Base-by-base conservation (phyloP, 2,888 invertebrate species). In the Tuberolachnus salignus region DNA sequence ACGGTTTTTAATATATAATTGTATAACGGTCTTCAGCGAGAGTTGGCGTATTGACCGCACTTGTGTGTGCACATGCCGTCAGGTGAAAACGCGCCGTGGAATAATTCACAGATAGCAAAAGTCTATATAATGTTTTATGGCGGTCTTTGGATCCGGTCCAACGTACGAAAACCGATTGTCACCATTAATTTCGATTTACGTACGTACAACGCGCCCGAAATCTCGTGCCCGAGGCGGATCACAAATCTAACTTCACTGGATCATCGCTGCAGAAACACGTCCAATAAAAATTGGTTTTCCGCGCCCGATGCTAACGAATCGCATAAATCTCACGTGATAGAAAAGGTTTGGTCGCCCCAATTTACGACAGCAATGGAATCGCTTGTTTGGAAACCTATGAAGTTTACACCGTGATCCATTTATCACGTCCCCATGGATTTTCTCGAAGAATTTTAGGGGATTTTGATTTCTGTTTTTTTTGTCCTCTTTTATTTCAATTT, bases 101-200 rank as follows among this genome's bases (percentile, higher is more conserved):
- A 34, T 34, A 55, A 57, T 42, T 57, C 23, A 21, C 14, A 44
- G 55, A 11, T 16, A 9, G 42, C 55, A 21, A 55, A 53, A 42
- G 34, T 14, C 42, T 19, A 42, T 21, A 55, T 21, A 70, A 55
- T 70, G 55, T 70, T 70, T 70, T 70, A 70, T 70, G 11, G 70
- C 42, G 55, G 70, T 57, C 42, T 21, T 70, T 70, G 69, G 69
- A 70, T 55, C 55, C 21, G 69, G 21, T 21, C 55, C 69, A 55
- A 70, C 13, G 55, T 14, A 53, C 55, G 69, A 42, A 70, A 55
- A 70, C 69, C 69, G 69, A 70, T 70, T 55, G 69, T 70, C 69
- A 21, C 69, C 70, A 55, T 69, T 69, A 53, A 53, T 69, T 42
- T n/a, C 11, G 42, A 16, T 55, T 42, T 70, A 11, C 11, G 19